These are phyloP conservation scores for Archilochus colubris DNA, from an alignment of 2,113 vertebrate species.

Conservation along the genomic window DNA sequence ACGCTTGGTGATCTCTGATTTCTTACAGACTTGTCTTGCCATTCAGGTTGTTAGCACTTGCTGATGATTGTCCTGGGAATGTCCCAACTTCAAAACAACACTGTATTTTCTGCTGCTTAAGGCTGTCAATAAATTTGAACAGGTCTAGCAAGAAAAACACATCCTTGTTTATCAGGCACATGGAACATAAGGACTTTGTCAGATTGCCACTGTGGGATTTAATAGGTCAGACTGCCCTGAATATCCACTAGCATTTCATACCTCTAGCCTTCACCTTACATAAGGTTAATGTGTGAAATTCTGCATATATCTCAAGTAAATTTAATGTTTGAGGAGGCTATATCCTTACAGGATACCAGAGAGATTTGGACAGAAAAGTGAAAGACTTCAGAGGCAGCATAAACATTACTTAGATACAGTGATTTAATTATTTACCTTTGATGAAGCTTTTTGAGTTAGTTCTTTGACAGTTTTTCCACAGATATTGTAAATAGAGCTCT, in stretches of 20 bases:
- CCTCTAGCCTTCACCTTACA: neutral
- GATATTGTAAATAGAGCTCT: neutral
- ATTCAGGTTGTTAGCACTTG: neutral
- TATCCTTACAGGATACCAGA: neutral
- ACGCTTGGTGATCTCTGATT: neutral
- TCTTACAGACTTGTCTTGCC: neutral
- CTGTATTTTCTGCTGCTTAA: slow-evolving; percentile 47
- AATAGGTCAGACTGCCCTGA: neutral
- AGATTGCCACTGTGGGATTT: neutral
- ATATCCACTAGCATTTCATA: neutral
- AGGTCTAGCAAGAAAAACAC: neutral
- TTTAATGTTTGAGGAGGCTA: neutral
- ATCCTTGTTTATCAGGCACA: neutral
- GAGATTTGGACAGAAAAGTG: neutral
- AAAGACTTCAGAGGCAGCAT: neutral
- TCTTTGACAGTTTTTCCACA: neutral
- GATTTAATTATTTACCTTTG: neutral
- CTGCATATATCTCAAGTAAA: neutral
- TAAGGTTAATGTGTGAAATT: neutral
- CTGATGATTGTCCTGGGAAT: slow-evolving; percentile 5
- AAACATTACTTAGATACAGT: neutral
- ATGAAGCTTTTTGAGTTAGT: neutral
- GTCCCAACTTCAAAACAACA: neutral
- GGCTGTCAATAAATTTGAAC: slow-evolving; percentile 51
- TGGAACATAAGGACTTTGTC: neutral